These are phyloP conservation scores for Myotis daubentonii DNA, from an alignment of 2,797 vertebrate species.

Conservation along the genomic window DNA sequence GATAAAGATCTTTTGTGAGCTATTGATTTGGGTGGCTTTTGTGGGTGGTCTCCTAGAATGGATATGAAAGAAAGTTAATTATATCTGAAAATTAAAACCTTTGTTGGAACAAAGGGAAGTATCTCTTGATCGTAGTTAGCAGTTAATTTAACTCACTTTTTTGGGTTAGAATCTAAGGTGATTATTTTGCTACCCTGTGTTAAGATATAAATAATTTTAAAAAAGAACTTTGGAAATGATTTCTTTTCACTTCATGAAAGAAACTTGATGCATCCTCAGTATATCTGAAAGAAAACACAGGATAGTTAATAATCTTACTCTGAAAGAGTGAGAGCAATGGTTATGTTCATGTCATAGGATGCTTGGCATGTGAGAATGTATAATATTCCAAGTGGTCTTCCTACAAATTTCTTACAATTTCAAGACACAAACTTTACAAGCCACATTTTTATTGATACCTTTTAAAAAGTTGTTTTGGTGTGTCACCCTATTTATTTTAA, in stretches of 20 bases:
- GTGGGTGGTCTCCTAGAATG: constrained; percentile 18
- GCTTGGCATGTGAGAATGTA: neutral
- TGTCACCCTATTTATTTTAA: constrained; percentile 9
- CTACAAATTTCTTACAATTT: neutral
- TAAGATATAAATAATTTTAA: constrained; percentile 6
- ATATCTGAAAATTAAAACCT: neutral
- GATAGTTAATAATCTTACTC: neutral
- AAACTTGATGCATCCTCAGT: constrained; percentile 64
- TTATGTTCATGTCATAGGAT: neutral
- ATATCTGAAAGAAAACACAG: neutral
- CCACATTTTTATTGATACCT: neutral
- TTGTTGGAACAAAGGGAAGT: neutral
- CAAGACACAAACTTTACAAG: neutral
- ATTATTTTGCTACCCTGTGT: constrained; percentile 56
- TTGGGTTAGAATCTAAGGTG: neutral
- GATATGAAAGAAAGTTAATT: neutral
- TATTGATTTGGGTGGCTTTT: constrained; percentile 10
- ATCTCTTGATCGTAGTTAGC: neutral
- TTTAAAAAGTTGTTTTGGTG: neutral
- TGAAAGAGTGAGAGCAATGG: neutral
- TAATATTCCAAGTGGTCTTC: neutral
- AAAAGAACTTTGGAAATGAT: constrained; percentile 64
- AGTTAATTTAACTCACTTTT: neutral
- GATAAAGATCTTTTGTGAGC: constrained; percentile 29
- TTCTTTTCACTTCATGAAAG: constrained; percentile 72